phyloP scores from a whole-genome alignment of 2,113 vertebrate genomes.

The Colaptes auratus region DNA sequence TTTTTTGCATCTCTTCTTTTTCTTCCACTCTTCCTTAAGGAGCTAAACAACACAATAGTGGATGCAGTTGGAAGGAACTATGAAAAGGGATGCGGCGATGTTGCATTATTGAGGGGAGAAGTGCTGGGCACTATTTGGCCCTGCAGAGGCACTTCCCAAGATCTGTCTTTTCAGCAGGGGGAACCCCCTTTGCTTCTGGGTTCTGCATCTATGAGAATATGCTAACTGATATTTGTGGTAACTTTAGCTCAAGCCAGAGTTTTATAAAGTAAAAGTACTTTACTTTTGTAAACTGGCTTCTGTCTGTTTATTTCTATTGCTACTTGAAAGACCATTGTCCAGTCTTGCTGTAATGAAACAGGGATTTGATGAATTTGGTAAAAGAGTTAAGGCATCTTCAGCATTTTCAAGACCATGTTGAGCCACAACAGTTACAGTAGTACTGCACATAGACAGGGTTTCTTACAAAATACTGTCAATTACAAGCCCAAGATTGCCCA shows the following conservation, averaged over 20 bases:
- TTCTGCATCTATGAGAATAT: background rate
- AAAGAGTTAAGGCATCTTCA: fast-evolving
- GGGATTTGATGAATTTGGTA: background rate
- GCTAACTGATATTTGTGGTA: background rate
- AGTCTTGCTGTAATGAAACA: background rate
- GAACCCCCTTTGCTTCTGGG: no score
- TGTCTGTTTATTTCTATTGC: background rate
- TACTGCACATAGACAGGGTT: background rate
- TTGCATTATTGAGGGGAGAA: background rate
- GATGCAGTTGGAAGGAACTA: background rate
- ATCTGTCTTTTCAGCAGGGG: background rate
- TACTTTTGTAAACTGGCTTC: background rate
- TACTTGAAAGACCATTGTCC: background rate
- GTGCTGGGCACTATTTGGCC: background rate
- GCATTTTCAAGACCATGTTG: background rate
- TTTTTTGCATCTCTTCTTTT: background rate
- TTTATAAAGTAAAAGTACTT: background rate
- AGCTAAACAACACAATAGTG: background rate
- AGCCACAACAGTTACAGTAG: background rate
- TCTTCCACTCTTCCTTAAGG: background rate
- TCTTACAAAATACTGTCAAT: background rate
- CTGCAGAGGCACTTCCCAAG: background rate
- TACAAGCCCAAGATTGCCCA: background rate
- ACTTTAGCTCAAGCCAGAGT: background rate
- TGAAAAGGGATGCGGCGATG: background rate